Evolutionary conservation across 2,888 invertebrate species (phyloP).

Genomic region (Archips crataeganus): DNA sequence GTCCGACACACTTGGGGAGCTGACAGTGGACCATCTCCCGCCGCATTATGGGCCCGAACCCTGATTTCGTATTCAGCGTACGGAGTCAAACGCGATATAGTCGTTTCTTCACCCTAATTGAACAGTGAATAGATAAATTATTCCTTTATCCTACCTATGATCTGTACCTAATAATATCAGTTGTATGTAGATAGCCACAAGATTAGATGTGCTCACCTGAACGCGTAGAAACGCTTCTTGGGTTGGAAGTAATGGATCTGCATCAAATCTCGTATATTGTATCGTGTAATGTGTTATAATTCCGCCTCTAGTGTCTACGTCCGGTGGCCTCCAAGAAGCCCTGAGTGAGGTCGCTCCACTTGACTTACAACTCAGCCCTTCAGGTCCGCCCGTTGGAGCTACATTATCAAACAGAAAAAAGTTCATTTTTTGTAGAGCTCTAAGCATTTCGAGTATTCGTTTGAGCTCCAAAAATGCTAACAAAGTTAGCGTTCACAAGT

Average conservation of each 20-base stretch:
- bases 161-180: background rate
- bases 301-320: conserved; percentile 89
- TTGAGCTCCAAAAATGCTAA: conserved; percentile 62
- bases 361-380: conserved; percentile 89
- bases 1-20: conserved; percentile 92
- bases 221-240: conserved; percentile 77
- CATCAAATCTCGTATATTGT: conserved; percentile 75
- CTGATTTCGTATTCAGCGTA: conserved; percentile 95
- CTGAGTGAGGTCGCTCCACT: conserved; percentile 91
- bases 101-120: conserved; percentile 89
- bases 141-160: background rate
- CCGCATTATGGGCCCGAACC: conserved; percentile 93
- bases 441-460: conserved; percentile 37
- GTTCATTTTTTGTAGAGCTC: conserved; percentile 41
- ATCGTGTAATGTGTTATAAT: conserved; percentile 80
- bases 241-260: conserved; percentile 71
- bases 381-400: conserved; percentile 92
- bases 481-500: conserved; percentile 70
- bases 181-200: background rate
- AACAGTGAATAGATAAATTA: background rate
- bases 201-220: conserved; percentile 60
- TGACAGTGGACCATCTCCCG: conserved; percentile 93
- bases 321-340: conserved; percentile 91
- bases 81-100: conserved; percentile 91
- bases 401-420: conserved; percentile 47